These are phyloP conservation scores for Vireo altiloquus DNA, from an alignment of 2,113 vertebrate species.

Conservation along the genomic window DNA sequence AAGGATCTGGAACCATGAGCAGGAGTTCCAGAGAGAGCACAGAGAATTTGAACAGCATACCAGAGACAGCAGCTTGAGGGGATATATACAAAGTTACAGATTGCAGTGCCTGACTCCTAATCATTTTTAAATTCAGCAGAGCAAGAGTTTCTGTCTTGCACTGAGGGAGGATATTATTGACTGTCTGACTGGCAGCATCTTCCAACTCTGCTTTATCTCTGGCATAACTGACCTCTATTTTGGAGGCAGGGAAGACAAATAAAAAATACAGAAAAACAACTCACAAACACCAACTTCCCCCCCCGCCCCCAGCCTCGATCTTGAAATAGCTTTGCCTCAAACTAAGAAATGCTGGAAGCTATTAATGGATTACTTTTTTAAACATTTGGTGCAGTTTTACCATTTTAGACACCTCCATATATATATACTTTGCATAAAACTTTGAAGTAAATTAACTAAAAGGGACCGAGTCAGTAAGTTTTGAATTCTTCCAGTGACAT, in stretches of 20 bases:
- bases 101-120: neutral
- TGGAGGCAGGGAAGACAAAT: neutral
- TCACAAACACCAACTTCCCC: neutral
- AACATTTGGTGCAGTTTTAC: neutral
- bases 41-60: neutral
- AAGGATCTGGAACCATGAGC: neutral
- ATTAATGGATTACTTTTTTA: neutral
- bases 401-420: neutral
- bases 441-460: neutral
- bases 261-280: neutral
- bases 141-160: neutral
- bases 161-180: neutral
- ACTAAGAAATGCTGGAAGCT: neutral
- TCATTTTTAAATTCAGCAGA: neutral
- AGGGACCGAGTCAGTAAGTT: neutral
- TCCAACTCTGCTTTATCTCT: neutral
- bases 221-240: neutral
- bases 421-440: neutral
- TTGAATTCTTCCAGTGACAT: neutral
- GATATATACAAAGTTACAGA: neutral
- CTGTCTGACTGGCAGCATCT: neutral
- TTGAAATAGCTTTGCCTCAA: neutral
- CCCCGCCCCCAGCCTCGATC: accelerated
- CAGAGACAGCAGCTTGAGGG: neutral
- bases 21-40: neutral